Conservation (phyloP, 2,888 invertebrate species). For the Lathronympha strigana region DNA sequence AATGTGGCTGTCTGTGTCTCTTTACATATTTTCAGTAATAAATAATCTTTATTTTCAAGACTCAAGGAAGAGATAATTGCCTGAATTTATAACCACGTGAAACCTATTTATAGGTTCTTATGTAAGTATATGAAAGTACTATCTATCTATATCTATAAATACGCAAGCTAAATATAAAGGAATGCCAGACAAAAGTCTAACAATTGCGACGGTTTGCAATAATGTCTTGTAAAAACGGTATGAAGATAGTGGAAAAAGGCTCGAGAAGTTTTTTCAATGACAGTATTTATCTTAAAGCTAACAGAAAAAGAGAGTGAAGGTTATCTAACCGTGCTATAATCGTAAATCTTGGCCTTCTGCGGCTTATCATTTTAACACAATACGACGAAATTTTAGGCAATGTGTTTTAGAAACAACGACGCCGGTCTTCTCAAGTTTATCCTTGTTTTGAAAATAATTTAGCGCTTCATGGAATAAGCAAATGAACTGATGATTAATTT, state of each 20-base stretch:
- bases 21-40: too few species aligned
- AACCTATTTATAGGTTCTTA: too few species aligned
- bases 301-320: constrained; percentile 20
- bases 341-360: constrained; percentile 35
- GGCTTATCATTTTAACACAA: constrained; percentile 32
- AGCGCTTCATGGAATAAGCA: constrained; percentile 3
- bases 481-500: background rate
- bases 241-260: background rate
- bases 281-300: constrained; percentile 18
- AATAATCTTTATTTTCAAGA: too few species aligned
- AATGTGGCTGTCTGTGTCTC: too few species aligned
- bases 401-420: constrained; percentile 12
- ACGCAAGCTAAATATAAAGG: background rate
- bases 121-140: too few species aligned
- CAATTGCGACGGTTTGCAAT: background rate
- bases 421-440: background rate
- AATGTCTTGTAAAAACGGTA: background rate
- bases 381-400: constrained; percentile 24
- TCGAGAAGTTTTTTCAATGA: background rate
- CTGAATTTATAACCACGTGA: too few species aligned
- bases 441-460: background rate
- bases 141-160: background rate
- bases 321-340: constrained; percentile 15
- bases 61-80: too few species aligned
- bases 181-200: background rate